Conservation (phyloP, 2,113 vertebrate genomes). For the Calyptommatus sinebrachiatus region DNA sequence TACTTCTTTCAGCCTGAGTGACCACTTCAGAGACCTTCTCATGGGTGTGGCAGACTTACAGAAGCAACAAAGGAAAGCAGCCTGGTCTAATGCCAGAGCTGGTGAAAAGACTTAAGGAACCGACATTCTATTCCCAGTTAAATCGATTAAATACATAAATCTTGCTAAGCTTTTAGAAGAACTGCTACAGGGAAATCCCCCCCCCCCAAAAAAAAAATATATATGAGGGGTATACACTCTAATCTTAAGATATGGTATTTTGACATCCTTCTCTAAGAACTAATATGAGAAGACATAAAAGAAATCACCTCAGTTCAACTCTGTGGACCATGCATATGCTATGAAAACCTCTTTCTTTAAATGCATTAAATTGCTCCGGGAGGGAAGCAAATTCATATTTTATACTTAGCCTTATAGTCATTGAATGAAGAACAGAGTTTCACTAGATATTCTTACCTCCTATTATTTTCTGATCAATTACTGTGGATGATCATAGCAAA, state of each 20-base stretch:
- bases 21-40: conserved; percentile 1
- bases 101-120: conserved; percentile 14
- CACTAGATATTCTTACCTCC: conserved; percentile 8
- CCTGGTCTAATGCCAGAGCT: not conserved
- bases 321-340: not conserved
- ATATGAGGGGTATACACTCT: not conserved
- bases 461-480: conserved; percentile 10
- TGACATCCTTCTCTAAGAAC: conserved; percentile 38
- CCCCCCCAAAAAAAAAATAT: too few species aligned
- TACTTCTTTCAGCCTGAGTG: not conserved
- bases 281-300: conserved; percentile 7
- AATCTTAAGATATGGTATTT: not conserved
- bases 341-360: not conserved
- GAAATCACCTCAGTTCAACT: conserved; percentile 7
- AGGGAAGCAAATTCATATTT: fast-evolving
- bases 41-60: not conserved
- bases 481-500: not conserved
- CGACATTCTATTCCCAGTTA: not conserved
- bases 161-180: conserved; percentile 6
- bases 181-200: not conserved
- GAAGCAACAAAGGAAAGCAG: not conserved
- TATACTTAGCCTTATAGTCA: conserved; percentile 17
- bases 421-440: conserved; percentile 39
- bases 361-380: not conserved
- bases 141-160: conserved; percentile 1